Conservation (phyloP, 2,797 vertebrate genomes). For the Thamnophis elegans region DNA sequence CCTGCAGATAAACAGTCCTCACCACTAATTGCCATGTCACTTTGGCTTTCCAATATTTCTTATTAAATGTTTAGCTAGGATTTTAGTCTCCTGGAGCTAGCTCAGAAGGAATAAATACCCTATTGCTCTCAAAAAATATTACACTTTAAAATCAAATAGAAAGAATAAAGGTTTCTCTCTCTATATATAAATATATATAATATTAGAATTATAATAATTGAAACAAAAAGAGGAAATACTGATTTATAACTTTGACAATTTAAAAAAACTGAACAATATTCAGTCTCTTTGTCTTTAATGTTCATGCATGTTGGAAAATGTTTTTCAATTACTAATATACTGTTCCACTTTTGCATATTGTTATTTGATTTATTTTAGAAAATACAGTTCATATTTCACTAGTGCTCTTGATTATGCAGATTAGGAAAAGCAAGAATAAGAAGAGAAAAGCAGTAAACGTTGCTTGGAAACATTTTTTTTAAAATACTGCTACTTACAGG, state of each 20-base stretch:
- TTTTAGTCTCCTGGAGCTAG: neutral
- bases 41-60: neutral
- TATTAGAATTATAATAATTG: neutral
- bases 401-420: conserved; percentile 39
- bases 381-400: conserved; percentile 31
- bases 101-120: neutral
- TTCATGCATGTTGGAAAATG: neutral
- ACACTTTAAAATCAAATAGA: neutral
- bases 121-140: neutral
- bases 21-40: neutral
- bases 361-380: conserved; percentile 35
- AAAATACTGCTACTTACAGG: conserved; percentile 80
- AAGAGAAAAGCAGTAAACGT: conserved; percentile 35
- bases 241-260: neutral
- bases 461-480: conserved; percentile 56
- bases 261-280: conserved; percentile 19
- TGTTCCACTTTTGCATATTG: neutral
- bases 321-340: conserved; percentile 23
- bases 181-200: no score
- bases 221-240: neutral
- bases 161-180: no score
- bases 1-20: neutral
- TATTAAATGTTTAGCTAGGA: neutral
- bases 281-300: neutral
- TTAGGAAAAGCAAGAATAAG: conserved; percentile 40